A percentile compares a stretch with the other conserved stretches of the same genome.
phyloP scores from a whole-genome alignment of 2,113 vertebrate genomes.

The Sardina pilchardus region DNA sequence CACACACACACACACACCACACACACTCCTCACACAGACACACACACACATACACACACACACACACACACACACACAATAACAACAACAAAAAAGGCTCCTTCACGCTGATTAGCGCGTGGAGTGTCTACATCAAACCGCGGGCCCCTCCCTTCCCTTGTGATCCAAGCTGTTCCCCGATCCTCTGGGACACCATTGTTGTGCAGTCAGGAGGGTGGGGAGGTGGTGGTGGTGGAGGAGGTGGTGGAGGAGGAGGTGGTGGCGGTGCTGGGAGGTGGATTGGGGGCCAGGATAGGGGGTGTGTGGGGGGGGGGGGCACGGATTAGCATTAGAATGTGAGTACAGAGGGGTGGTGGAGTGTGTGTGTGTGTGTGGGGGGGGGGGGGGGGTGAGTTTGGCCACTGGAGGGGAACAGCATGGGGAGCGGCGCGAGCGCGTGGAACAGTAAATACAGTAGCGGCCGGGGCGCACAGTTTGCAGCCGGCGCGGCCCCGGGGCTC shows the following conservation, averaged over 20 bases:
- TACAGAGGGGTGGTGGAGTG: not conserved
- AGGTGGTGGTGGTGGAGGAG: conserved; percentile 53
- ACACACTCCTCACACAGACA: not conserved
- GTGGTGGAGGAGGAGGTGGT: conserved; percentile 41
- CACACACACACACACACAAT: not conserved
- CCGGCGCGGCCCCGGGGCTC: conserved; percentile 31
- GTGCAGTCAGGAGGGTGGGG: conserved; percentile 51
- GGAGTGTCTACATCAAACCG: conserved; percentile 53
- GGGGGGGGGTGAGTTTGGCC: not conserved
- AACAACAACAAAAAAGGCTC: conserved; percentile 28
- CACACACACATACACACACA: not conserved
- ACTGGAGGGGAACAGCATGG: conserved; percentile 26
- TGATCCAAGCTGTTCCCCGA: conserved; percentile 43
- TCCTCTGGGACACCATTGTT: conserved; percentile 60
- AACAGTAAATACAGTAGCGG: conserved; percentile 45
- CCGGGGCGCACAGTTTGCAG: conserved; percentile 29
- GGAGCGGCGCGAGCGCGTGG: conserved; percentile 7
- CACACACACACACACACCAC: not conserved
- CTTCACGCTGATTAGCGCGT: conserved; percentile 48
- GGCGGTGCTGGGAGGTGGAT: not conserved
- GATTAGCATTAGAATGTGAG: conserved; percentile 50
- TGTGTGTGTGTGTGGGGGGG: not conserved
- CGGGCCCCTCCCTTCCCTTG: conserved; percentile 25
- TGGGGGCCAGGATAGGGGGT: not conserved
- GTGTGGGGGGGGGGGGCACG: conserved; percentile 24